Base-by-base conservation (phyloP, 1,140 invertebrate species). In the Micrasema longulum region DNA sequence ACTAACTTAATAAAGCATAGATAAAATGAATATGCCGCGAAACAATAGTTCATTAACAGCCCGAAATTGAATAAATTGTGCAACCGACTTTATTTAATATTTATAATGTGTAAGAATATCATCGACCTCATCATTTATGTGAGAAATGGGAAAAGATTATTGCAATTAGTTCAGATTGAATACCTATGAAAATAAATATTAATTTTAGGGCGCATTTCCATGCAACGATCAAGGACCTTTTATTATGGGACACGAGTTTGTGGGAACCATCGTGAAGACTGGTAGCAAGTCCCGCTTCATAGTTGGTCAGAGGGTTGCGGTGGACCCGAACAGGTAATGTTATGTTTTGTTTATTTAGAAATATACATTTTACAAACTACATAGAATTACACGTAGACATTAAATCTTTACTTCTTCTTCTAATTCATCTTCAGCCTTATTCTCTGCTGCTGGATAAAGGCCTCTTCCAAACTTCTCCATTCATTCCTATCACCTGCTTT, bases 181-280 rank as follows among this genome's bases (percentile, higher is more conserved):
- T n/a, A n/a, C n/a, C n/a, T n/a, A n/a, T n/a, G n/a, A n/a, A n/a
- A 31, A 31, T 31, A 31, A 31, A 0, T 57, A 23, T 60, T 70
- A 20, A 53, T 66, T 64, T 55, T 50, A 91, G 90, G 89, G 90
- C 1, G 79, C 85, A 63, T 91, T 91, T 77, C 89, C 90, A 1
- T 89, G 88, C 1, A 87, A 84, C 18, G 80, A 85, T n/a, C 79
- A 83, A 23, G 82, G 78, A 0, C 83, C 85, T 0, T 76, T 91
- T 2, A 87, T 87, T 1, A 78, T 91, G 12, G 91, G 91, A 0
- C 91, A 93, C 76, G 92, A 93, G 80, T 91, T 92, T 76, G 87
- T 87, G 60, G 92, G 91, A 0, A 83, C 82, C 0, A 82, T 93
- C 0, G 78, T 85, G 20, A 84, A 87, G 6, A 79, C 89, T 2